phyloP scores from a whole-genome alignment of 2,113 vertebrate species.

The Oceanodroma tethys region DNA sequence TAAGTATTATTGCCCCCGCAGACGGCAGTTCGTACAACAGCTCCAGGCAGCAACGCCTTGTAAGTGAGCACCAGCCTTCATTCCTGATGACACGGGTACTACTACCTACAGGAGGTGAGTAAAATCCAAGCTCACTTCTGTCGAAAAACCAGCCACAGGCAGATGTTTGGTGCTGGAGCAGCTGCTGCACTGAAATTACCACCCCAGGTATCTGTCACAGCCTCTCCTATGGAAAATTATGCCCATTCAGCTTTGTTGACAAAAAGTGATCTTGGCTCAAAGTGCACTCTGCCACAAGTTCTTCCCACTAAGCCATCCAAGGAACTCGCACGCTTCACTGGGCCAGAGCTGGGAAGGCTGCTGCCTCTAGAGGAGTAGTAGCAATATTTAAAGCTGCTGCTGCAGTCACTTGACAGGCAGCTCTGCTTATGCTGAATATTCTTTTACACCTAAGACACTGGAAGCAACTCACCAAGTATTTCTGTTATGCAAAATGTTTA shows the following conservation, averaged over 20 bases:
- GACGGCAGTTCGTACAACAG: neutral
- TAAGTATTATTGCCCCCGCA: neutral
- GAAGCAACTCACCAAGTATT: neutral
- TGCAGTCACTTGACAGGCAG: neutral
- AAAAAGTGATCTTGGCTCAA: neutral
- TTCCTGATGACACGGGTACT: neutral
- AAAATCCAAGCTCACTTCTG: neutral
- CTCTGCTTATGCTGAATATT: neutral
- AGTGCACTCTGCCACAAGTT: neutral
- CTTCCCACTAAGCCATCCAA: neutral
- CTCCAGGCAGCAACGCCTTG: neutral
- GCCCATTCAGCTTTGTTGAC: too few relatives aligned
- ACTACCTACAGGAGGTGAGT: neutral
- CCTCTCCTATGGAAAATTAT: neutral
- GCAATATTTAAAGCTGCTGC: neutral
- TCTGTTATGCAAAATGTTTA: neutral
- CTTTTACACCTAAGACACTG: neutral
- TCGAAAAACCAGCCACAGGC: neutral
- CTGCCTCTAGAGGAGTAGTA: neutral
- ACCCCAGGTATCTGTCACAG: neutral
- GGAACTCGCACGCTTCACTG: accelerated
- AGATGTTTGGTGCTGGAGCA: neutral
- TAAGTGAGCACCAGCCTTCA: neutral
- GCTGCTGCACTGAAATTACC: neutral
- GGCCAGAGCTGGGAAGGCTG: neutral